phyloP scores from a whole-genome alignment of 2,113 vertebrate species.

The Chrysemys picta region DNA sequence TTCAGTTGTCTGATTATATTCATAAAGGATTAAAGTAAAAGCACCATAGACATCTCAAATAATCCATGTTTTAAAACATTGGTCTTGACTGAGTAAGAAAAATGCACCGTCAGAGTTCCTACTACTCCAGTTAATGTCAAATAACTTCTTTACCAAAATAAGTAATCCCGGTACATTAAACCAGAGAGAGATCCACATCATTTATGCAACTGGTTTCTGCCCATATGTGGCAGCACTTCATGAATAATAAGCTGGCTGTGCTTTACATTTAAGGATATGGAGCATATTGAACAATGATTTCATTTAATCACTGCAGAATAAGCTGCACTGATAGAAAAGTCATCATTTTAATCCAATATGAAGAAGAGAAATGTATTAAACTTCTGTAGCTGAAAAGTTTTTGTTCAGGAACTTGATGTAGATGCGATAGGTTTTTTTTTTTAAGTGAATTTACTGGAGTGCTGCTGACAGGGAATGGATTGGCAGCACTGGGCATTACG shows the following conservation, averaged over 20 bases:
- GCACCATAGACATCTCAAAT: not conserved
- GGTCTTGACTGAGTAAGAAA: not conserved
- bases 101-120: not conserved
- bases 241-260: conserved; percentile 11
- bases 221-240: not conserved
- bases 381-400: not conserved
- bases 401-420: not conserved
- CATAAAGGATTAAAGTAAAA: not conserved
- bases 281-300: conserved; percentile 12
- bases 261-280: conserved; percentile 16
- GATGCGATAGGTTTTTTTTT: not conserved
- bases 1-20: not conserved
- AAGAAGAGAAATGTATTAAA: not conserved
- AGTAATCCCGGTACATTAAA: not conserved
- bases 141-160: not conserved
- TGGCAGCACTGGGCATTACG: not conserved
- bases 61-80: not conserved
- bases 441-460: not conserved
- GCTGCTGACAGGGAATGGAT: not conserved
- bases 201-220: not conserved
- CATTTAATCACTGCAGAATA: not conserved
- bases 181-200: not conserved
- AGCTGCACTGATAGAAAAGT: conserved; percentile 4
- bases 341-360: not conserved
- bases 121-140: not conserved